These are phyloP conservation scores for Trypoxylon attenuatum DNA, from an alignment of 2,888 invertebrate species.

Conservation along the genomic window DNA sequence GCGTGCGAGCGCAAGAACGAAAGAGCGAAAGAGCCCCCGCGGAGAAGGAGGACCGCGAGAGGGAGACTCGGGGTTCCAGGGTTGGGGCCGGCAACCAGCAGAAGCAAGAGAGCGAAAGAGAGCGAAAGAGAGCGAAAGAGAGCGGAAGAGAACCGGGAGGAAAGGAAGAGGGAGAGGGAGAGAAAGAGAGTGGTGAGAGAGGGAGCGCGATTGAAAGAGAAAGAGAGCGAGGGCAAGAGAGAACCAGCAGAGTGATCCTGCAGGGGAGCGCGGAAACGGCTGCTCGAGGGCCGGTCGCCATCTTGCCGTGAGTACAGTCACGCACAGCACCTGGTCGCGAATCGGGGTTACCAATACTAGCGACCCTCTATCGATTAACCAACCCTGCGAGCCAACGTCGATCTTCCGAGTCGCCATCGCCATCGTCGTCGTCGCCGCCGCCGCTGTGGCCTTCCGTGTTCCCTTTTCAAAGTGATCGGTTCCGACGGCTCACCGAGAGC, in stretches of 20 bases:
- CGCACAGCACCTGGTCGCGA: conserved; percentile 55
- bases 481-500: too few relatives aligned
- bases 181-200: conserved; percentile 32
- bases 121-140: conserved; percentile 14
- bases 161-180: conserved; percentile 8
- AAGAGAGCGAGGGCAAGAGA: conserved; percentile 26
- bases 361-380: conserved; percentile 44
- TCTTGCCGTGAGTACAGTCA: conserved; percentile 73
- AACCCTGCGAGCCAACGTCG: neutral
- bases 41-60: neutral
- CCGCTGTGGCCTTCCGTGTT: too few relatives aligned
- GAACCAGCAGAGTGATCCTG: conserved; percentile 42
- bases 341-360: conserved; percentile 52
- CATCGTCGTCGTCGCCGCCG: too few relatives aligned
- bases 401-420: conserved; percentile 17
- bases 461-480: too few relatives aligned
- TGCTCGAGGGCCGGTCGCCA: conserved; percentile 72
- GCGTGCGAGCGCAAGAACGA: conserved; percentile 46
- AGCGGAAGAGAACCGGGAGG: conserved; percentile 25
- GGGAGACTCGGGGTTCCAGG: neutral
- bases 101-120: conserved; percentile 28
- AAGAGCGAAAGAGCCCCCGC: too few relatives aligned
- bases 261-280: conserved; percentile 64
- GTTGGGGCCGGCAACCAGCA: conserved; percentile 16
- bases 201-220: conserved; percentile 23